These are phyloP conservation scores for Orthonevra nobilis DNA, from an alignment of 2,888 invertebrate species.

Conservation along the genomic window DNA sequence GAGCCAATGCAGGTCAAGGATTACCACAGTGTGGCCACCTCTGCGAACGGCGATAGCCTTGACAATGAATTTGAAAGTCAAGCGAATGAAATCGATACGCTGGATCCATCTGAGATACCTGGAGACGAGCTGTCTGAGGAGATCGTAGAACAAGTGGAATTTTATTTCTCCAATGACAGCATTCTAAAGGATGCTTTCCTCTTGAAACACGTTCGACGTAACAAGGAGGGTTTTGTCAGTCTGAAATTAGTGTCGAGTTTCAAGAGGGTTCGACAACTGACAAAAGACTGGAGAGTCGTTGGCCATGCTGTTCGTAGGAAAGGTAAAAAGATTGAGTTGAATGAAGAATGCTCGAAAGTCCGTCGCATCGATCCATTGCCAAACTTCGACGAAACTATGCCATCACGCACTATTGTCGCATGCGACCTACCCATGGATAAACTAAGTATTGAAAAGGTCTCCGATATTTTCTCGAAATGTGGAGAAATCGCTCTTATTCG, in stretches of 20 bases:
- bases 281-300: constrained; percentile 96
- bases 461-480: constrained; percentile 92
- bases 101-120: constrained; percentile 81
- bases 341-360: constrained; percentile 94
- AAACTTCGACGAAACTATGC: constrained; percentile 94
- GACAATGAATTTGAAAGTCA: constrained; percentile 53
- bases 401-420: constrained; percentile 94
- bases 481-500: constrained; percentile 95
- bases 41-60: constrained; percentile 46
- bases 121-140: constrained; percentile 88
- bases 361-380: constrained; percentile 92
- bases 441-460: constrained; percentile 94
- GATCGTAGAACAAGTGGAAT: constrained; percentile 94
- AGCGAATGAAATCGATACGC: constrained; percentile 76
- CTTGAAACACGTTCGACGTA: constrained; percentile 95
- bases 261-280: constrained; percentile 95
- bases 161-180: constrained; percentile 97
- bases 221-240: constrained; percentile 97
- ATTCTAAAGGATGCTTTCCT: constrained; percentile 97
- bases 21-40: constrained; percentile 29
- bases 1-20: constrained; percentile 51
- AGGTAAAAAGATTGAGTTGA: constrained; percentile 90
- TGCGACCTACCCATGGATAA: constrained; percentile 91
- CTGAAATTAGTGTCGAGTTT: constrained; percentile 97
- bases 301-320: constrained; percentile 91